phyloP scores from a whole-genome alignment of 2,113 vertebrate species.

The Poeciliopsis turrubarensis region DNA sequence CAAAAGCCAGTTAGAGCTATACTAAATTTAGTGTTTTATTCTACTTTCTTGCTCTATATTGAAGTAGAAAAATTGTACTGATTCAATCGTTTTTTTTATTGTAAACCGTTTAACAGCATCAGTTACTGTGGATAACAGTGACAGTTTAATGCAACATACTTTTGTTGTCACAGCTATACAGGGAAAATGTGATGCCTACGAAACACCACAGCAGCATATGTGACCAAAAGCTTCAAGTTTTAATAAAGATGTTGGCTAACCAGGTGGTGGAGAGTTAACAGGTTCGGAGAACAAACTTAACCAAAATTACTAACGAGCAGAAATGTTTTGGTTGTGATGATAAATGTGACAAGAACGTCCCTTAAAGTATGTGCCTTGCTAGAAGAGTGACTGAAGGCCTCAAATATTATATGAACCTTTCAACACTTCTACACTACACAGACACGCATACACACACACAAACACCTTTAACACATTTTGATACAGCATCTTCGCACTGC shows the following conservation, averaged over 20 bases:
- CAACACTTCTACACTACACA: slow-evolving; percentile 5
- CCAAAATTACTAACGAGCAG: slow-evolving; percentile 42
- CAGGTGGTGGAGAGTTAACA: slow-evolving; percentile 28
- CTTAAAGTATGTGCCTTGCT: slow-evolving; percentile 51
- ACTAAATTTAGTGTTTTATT: too few relatives aligned
- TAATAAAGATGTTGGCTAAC: background rate
- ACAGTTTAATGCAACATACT: too few relatives aligned
- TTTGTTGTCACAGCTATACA: too few relatives aligned
- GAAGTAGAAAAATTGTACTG: too few relatives aligned
- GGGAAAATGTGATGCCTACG: background rate
- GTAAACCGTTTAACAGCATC: too few relatives aligned
- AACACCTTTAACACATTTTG: slow-evolving; percentile 52
- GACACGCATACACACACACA: background rate
- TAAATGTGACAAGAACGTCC: slow-evolving; percentile 66
- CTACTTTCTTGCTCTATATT: too few relatives aligned
- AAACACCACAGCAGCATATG: slow-evolving; percentile 30
- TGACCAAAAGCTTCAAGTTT: slow-evolving; percentile 21
- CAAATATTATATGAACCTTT: slow-evolving; percentile 25
- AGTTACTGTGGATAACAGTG: too few relatives aligned
- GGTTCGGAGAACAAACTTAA: slow-evolving; percentile 55
- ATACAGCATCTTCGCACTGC: slow-evolving; percentile 66
- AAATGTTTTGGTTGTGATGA: slow-evolving; percentile 63
- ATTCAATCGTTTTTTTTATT: too few relatives aligned
- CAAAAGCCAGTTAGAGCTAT: too few relatives aligned
- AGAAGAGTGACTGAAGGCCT: slow-evolving; percentile 70